Evolutionary conservation across 2,797 vertebrate genomes (phyloP).

Genomic region (Phataginus tetradactyla): DNA sequence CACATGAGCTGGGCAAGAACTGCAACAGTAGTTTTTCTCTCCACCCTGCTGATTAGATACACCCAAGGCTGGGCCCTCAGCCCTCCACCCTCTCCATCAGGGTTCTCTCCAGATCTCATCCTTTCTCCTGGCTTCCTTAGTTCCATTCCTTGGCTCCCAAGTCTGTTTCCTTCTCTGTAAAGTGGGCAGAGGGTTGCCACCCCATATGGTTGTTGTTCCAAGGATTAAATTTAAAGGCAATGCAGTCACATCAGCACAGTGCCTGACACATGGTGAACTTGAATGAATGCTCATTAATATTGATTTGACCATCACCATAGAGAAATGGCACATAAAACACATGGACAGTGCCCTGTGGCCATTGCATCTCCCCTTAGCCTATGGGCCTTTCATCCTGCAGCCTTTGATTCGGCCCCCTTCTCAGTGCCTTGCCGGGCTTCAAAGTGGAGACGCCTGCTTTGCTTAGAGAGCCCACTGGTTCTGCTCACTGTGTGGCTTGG

Average conservation of each 20-base stretch:
- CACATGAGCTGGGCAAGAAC: background rate
- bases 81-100: background rate
- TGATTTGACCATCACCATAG: background rate
- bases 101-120: background rate
- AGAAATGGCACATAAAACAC: background rate
- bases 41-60: background rate
- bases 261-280: background rate
- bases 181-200: background rate
- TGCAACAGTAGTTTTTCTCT: background rate
- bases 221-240: background rate
- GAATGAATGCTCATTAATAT: background rate
- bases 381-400: background rate
- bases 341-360: accelerated
- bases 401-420: background rate
- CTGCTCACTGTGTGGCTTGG: background rate
- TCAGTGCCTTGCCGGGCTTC: background rate
- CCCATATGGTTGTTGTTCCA: background rate
- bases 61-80: background rate
- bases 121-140: background rate
- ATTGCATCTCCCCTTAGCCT: background rate
- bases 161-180: slow-evolving; percentile 27
- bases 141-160: background rate
- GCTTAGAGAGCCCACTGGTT: background rate
- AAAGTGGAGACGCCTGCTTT: background rate
- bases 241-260: background rate